Evolutionary conservation across 2,888 invertebrate species (phyloP), one percentile per base, ranked within the genome.

Genomic region (Barypeithes pellucidus): DNA sequence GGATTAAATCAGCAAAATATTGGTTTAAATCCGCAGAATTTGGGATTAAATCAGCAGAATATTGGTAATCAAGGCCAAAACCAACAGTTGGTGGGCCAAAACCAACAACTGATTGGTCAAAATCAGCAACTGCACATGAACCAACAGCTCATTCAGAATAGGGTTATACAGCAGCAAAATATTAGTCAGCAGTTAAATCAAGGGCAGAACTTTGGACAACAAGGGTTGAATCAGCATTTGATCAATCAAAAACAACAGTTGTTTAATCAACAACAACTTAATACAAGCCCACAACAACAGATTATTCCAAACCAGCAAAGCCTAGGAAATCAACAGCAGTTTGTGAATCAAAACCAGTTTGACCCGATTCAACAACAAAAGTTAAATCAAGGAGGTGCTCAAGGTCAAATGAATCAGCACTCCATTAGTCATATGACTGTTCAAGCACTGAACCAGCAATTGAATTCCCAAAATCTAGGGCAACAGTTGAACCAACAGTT

Each of bases 291-390:
- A 63, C 88, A 87, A 22, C 87, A 87, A 41, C 87, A 87, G n/a
- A 86, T 88, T 18, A 87, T 88, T 78, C 88, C 88, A 80, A 88
- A 88, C 24, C 88, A 89, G 72, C 87, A 88, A 0, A 88, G 88
- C 79, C 86, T 80, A 72, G 75, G 79, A 3, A 62, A 14, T n/a
- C 89, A 89, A 78, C 75, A 73, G 33, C 78, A 78, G 41, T 86
- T 89, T 77, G 87, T 88, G 12, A 81, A 85, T 8, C 88, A 87
- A 36, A 87, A 76, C 39, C 80, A 80, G 47, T 77, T 73, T 60
- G 77, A 76, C 36, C 33, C 71, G 36, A 76, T 73, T 20, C 78
- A 76, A 45, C 79, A 75, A 65, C 74, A 75, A 52, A 72, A 89
- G 43, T 62, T 79, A 33, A 76, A 69, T 67, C 76, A 77, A 59